Evolutionary conservation across 2,888 invertebrate species (phyloP).

Genomic region (Anorthoa munda): DNA sequence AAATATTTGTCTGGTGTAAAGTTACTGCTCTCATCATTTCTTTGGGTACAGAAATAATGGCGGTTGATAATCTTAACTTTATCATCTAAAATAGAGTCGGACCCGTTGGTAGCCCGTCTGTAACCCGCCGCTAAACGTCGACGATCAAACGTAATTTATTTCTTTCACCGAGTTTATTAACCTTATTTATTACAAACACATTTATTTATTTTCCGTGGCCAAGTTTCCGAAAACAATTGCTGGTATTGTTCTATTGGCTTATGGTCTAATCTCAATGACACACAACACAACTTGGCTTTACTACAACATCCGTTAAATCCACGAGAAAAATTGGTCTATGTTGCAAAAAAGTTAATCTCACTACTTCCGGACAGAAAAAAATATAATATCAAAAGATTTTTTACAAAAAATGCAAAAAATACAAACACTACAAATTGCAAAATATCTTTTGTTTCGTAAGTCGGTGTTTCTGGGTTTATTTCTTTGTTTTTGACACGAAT

Average conservation of each 20-base stretch:
- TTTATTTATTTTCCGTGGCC: slow-evolving; percentile 21
- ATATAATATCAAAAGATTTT: too few species aligned
- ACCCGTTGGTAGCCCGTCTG: not conserved
- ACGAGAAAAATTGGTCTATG: not conserved
- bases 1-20: slow-evolving; percentile 43
- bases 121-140: slow-evolving; percentile 10
- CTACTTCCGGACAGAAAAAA: not conserved
- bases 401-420: too few species aligned
- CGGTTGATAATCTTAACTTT: slow-evolving; percentile 38
- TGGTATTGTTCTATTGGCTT: slow-evolving; percentile 14
- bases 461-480: too few species aligned
- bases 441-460: too few species aligned
- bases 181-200: slow-evolving; percentile 26
- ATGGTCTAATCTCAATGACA: slow-evolving; percentile 17
- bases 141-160: slow-evolving; percentile 39
- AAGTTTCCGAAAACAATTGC: slow-evolving; percentile 27
- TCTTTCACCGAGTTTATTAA: slow-evolving; percentile 16
- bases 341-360: not conserved
- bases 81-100: slow-evolving; percentile 22
- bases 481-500: too few species aligned
- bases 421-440: too few species aligned
- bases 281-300: slow-evolving; percentile 6
- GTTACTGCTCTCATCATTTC: slow-evolving; percentile 22
- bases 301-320: not conserved
- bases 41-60: slow-evolving; percentile 19